Evolutionary conservation across 2,797 vertebrate genomes (phyloP).

Genomic region (Coregonus suidteri): DNA sequence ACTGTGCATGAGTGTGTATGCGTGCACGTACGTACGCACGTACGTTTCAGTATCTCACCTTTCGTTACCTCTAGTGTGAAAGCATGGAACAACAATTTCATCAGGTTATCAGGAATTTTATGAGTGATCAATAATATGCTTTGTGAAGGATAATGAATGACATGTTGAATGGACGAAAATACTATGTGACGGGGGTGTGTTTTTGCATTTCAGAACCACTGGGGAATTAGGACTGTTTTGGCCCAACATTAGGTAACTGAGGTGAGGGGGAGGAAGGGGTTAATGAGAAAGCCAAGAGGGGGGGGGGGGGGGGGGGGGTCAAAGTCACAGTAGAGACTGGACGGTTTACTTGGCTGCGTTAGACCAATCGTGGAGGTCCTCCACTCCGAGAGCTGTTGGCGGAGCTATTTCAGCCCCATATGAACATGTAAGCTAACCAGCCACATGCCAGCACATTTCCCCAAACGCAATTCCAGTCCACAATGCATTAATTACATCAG

Average conservation of each 20-base stretch:
- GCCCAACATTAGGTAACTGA: conserved; percentile 12
- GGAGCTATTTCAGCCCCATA: neutral
- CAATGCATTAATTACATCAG: neutral
- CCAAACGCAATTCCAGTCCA: neutral
- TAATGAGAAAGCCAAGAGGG: neutral
- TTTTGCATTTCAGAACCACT: conserved; percentile 20
- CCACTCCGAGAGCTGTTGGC: neutral
- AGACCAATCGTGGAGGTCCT: neutral
- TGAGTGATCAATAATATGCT: neutral
- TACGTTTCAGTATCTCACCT: conserved; percentile 68
- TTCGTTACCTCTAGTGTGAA: conserved; percentile 70
- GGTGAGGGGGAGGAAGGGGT: neutral
- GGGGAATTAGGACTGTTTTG: conserved; percentile 12
- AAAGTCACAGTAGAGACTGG: neutral
- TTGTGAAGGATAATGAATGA: conserved; percentile 29
- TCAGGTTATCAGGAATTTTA: conserved; percentile 59
- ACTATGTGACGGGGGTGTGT: conserved; percentile 7
- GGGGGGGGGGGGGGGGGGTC: too few relatives aligned
- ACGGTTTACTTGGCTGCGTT: conserved; percentile 1
- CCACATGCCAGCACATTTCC: neutral
- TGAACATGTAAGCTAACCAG: neutral
- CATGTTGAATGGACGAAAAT: conserved; percentile 16
- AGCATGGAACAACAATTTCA: conserved; percentile 72
- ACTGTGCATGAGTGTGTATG: neutral
- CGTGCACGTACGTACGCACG: neutral